phyloP scores from a whole-genome alignment of 2,797 vertebrate species.

The Dicrostonyx torquatus region DNA sequence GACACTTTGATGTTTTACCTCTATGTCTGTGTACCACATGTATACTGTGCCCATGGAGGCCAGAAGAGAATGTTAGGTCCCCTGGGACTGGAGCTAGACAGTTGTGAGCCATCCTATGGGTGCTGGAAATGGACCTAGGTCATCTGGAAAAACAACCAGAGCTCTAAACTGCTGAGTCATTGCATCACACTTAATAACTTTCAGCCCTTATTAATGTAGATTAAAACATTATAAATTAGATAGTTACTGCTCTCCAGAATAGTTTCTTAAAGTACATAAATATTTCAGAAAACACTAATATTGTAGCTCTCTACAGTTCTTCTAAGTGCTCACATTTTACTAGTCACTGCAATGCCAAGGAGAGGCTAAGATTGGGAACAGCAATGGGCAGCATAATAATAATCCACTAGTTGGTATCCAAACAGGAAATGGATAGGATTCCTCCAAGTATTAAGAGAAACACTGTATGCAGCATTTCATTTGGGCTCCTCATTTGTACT shows the following conservation, averaged over 20 bases:
- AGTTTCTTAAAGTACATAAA: conserved; percentile 38
- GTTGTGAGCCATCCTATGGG: too few species aligned
- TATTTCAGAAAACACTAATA: conserved; percentile 24
- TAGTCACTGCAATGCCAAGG: conserved; percentile 1
- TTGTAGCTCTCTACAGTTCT: not conserved
- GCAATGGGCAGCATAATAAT: not conserved
- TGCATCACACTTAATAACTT: not conserved
- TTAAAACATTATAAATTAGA: conserved; percentile 26
- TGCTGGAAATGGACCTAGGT: not conserved
- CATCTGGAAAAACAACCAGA: not conserved
- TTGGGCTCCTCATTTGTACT: conserved; percentile 36
- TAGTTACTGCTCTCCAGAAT: conserved; percentile 6
- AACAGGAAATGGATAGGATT: not conserved
- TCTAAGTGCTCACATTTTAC: conserved; percentile 48
- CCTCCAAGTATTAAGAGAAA: not conserved
- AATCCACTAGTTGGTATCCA: conserved; percentile 5
- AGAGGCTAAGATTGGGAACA: not conserved
- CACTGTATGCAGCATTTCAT: not conserved
- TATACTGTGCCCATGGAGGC: not conserved
- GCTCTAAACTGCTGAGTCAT: not conserved
- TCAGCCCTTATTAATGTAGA: conserved; percentile 24
- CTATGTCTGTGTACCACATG: not conserved
- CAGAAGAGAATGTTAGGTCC: not conserved
- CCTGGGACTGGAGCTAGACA: not conserved
- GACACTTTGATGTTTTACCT: not conserved